Conservation (phyloP, 2,113 vertebrate genomes). For the Cichladusa arquata region DNA sequence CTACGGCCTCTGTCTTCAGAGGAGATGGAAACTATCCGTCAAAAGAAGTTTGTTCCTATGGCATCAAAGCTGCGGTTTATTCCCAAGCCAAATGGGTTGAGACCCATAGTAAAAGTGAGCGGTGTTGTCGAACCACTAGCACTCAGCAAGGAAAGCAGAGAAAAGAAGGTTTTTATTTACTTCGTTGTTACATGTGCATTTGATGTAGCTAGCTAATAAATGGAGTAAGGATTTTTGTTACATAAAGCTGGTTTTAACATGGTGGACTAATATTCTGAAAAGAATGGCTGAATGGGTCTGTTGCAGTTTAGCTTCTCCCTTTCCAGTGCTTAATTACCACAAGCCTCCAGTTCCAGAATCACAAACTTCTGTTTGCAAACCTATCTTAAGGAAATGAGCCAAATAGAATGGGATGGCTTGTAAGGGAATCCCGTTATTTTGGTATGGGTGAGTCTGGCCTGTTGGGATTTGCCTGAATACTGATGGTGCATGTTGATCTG, state of each 20-base stretch:
- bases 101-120: constrained; percentile 83
- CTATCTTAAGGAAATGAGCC: not conserved
- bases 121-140: constrained; percentile 50
- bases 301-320: not conserved
- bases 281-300: not conserved
- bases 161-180: constrained; percentile 48
- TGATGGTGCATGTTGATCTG: fast-evolving
- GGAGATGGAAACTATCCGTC: constrained; percentile 64
- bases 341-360: not conserved
- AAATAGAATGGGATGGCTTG: not conserved
- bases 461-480: not conserved
- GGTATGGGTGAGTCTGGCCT: not conserved
- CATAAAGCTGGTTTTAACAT: not conserved
- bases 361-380: not conserved
- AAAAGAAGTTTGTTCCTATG: constrained; percentile 39
- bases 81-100: constrained; percentile 84
- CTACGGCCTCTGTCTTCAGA: constrained; percentile 75
- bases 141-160: not conserved
- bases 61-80: constrained; percentile 86
- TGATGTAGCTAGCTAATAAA: not conserved
- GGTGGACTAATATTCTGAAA: not conserved
- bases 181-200: not conserved
- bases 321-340: not conserved
- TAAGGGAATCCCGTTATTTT: fast-evolving
- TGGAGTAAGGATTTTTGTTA: not conserved